These are phyloP conservation scores for Pseudococcus viburni DNA, from an alignment of 2,888 invertebrate genomes.

Conservation along the genomic window DNA sequence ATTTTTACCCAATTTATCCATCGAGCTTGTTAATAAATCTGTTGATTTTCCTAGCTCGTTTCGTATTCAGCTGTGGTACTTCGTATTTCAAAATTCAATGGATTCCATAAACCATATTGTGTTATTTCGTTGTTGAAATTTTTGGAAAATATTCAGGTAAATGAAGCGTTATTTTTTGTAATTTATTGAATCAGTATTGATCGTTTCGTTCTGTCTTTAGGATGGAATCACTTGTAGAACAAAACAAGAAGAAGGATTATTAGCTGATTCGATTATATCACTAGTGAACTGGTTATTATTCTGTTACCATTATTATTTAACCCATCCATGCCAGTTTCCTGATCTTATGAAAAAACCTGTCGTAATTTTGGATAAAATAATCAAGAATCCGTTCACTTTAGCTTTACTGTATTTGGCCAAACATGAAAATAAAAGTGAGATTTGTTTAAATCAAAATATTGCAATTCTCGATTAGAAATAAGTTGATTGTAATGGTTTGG, in stretches of 20 bases:
- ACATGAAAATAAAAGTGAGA: conserved; percentile 82
- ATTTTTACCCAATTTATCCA: neutral
- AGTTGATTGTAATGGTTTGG: conserved; percentile 13
- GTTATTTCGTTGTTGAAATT: conserved; percentile 89
- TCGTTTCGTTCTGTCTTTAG: conserved; percentile 69
- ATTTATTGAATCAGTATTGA: neutral
- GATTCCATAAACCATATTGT: conserved; percentile 89
- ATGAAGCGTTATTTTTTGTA: neutral
- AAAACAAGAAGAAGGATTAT: conserved; percentile 88
- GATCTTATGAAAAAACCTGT: conserved; percentile 80
- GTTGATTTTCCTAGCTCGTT: conserved; percentile 76
- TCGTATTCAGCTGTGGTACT: conserved; percentile 92
- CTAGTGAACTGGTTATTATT: conserved; percentile 86
- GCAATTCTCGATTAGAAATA: neutral
- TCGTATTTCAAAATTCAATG: conserved; percentile 90
- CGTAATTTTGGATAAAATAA: conserved; percentile 78
- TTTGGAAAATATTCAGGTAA: conserved; percentile 78
- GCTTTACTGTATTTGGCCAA: conserved; percentile 88
- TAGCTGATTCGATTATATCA: conserved; percentile 87
- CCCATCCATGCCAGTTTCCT: conserved; percentile 65
- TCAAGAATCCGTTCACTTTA: conserved; percentile 82
- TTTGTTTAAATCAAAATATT: conserved; percentile 69
- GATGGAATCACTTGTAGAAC: conserved; percentile 79
- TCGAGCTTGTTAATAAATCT: neutral
- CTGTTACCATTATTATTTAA: conserved; percentile 75